Conservation (phyloP, 2,888 invertebrate genomes). For the Stenolophus ochropezus region DNA sequence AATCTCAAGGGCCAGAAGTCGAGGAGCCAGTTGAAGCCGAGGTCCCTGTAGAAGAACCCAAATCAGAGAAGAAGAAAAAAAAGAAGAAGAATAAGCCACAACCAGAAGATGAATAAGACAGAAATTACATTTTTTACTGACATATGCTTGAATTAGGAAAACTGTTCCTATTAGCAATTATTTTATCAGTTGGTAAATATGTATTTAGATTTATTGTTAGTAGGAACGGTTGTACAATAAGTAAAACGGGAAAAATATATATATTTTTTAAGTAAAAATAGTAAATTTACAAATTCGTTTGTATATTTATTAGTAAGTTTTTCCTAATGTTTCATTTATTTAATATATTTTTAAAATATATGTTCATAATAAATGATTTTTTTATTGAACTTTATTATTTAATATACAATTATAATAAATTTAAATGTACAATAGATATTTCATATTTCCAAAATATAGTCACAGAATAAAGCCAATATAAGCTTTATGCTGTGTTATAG, state of each 20-base stretch:
- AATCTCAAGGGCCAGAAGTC: slow-evolving; percentile 59
- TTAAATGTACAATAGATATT: too few relatives aligned
- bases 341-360: neutral
- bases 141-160: neutral
- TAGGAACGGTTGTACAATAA: slow-evolving; percentile 3
- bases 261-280: neutral
- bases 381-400: neutral
- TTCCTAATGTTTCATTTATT: neutral
- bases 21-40: slow-evolving; percentile 53
- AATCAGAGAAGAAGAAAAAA: slow-evolving; percentile 53
- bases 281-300: slow-evolving; percentile 6
- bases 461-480: too few relatives aligned
- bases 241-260: slow-evolving; percentile 12
- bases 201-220: neutral
- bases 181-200: neutral
- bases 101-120: slow-evolving; percentile 1
- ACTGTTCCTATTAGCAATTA: neutral
- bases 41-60: slow-evolving; percentile 55
- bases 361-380: neutral
- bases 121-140: slow-evolving; percentile 1
- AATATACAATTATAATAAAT: too few relatives aligned
- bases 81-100: slow-evolving; percentile 38
- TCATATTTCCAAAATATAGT: too few relatives aligned
- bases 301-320: neutral
- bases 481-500: too few relatives aligned